A percentile compares a stretch with the other conserved stretches of the same genome.
Evolutionary conservation across 37 sponge, comb jelly and placozoan species (phyloP).

Genomic region (Sycon ciliatum): DNA sequence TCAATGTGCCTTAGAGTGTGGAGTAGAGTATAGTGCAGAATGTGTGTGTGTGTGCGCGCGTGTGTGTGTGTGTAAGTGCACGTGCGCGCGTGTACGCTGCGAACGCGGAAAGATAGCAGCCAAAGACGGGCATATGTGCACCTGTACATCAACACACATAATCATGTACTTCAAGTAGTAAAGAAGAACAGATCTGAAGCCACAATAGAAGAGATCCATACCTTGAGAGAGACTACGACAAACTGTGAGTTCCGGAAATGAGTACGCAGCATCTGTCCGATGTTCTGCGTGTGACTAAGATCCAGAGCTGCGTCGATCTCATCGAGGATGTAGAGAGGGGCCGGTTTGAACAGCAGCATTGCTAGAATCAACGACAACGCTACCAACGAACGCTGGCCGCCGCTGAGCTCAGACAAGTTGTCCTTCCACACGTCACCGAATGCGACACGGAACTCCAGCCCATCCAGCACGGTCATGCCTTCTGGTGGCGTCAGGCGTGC

Average conservation of each 20-base stretch:
- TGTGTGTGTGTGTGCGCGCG: too few species aligned
- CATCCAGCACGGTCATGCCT: conserved; percentile 76
- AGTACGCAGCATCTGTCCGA: conserved; percentile 88
- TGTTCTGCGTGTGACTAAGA: conserved; percentile 97
- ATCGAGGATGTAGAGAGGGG: conserved; percentile 98
- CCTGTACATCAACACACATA: too few species aligned
- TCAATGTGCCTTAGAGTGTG: too few species aligned
- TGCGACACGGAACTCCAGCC: conserved; percentile 88
- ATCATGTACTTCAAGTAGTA: too few species aligned
- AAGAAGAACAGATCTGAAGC: too few species aligned
- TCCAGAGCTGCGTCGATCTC: conserved; percentile 98
- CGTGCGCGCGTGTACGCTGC: too few species aligned
- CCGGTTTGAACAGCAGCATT: conserved; percentile 96
- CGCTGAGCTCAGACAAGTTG: conserved; percentile 82
- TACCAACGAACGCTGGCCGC: conserved; percentile 93
- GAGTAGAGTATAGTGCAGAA: too few species aligned
- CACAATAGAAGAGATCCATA: too few species aligned
- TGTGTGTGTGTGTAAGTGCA: too few species aligned
- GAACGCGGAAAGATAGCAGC: too few species aligned
- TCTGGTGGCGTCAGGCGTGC: conserved; percentile 79
- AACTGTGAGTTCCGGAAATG: conserved; percentile 96
- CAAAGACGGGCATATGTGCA: too few species aligned
- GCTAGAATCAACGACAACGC: conserved; percentile 95
- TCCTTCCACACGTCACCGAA: conserved; percentile 98
- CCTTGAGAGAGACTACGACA: conserved; percentile 94